Conservation (phyloP, 1,140 invertebrate species). For the Tenebrio molitor region DNA sequence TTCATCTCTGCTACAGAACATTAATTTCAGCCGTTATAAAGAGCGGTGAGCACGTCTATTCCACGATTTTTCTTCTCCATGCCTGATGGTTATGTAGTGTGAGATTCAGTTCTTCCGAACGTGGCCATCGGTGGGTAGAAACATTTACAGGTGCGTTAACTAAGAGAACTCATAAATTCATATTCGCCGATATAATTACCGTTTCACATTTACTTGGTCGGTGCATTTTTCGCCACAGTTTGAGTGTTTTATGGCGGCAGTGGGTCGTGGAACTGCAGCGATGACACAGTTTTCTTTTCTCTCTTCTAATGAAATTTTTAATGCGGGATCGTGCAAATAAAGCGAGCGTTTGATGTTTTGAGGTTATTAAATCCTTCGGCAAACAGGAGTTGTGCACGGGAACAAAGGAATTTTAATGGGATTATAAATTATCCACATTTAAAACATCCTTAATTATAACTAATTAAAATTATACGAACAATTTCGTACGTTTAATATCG, state of each 20-base stretch:
- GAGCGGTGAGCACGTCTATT: conserved; percentile 25
- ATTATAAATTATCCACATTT: conserved; percentile 21
- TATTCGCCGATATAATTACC: conserved; percentile 10
- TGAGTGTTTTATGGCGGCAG: not conserved
- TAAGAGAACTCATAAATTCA: conserved; percentile 16
- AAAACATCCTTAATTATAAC: conserved; percentile 19
- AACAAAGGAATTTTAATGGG: conserved; percentile 23
- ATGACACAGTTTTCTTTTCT: conserved; percentile 1
- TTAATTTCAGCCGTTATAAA: conserved; percentile 38
- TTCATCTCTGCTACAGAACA: conserved; percentile 45
- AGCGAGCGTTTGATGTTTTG: not conserved
- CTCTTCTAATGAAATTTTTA: conserved; percentile 11
- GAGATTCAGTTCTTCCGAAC: conserved; percentile 15
- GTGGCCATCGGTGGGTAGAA: conserved; percentile 10
- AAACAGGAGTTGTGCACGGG: not conserved
- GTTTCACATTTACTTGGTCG: not conserved
- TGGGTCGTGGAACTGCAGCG: not conserved
- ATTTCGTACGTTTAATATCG: conserved; percentile 8
- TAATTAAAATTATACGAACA: conserved; percentile 33
- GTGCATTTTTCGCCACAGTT: not conserved
- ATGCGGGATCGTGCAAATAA: not conserved
- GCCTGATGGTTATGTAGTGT: conserved; percentile 40
- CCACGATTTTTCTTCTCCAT: conserved; percentile 39
- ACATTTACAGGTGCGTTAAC: conserved; percentile 1
- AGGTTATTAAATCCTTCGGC: conserved; percentile 37